Evolutionary conservation across 2,888 invertebrate species (phyloP), one percentile per base, ranked within the genome.

Genomic region (Aquatica leii): DNA sequence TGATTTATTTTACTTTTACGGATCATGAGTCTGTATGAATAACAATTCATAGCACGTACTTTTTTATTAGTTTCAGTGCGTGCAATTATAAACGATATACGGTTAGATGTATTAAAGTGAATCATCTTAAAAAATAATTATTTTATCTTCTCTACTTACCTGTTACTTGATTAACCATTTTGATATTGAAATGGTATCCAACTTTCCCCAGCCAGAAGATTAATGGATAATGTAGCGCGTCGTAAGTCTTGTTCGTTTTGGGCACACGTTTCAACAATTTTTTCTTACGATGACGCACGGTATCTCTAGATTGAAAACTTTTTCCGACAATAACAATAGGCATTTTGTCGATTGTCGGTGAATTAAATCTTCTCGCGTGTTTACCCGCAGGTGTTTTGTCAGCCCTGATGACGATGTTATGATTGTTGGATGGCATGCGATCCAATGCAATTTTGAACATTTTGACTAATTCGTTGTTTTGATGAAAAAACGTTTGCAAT

Each of bases 151-250:
- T n/a, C 66, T 11, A 18, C n/a, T n/a, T n/a, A n/a, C n/a, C n/a
- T n/a, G n/a, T n/a, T n/a, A n/a, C n/a, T n/a, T n/a, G n/a, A n/a
- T n/a, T n/a, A n/a, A n/a, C n/a, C n/a, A n/a, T n/a, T n/a, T n/a
- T n/a, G n/a, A n/a, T n/a, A n/a, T n/a, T 35, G 51, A 72, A 69
- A 66, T 71, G 41, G 69, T 73, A 73, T 59, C 67, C 66, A 67
- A 71, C 71, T 37, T 73, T 71, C 48, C 69, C 71, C 62, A 60
- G 61, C 54, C 69, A 70, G 62, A 74, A 74, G 20, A 73, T 61
- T 24, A 72, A 34, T 34, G 72, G 71, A 66, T 83, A 82, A 66
- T 78, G 75, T 48, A 82, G 68, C 20, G 80, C 73, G 61, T 82
- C 78, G 61, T 77, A 79, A 46, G 72, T 70, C 20, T 74, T 69